Evolutionary conservation across 53 echinoderm and acorn worm genomes (phyloP).

Genomic region (Holothuria leucospilota): DNA sequence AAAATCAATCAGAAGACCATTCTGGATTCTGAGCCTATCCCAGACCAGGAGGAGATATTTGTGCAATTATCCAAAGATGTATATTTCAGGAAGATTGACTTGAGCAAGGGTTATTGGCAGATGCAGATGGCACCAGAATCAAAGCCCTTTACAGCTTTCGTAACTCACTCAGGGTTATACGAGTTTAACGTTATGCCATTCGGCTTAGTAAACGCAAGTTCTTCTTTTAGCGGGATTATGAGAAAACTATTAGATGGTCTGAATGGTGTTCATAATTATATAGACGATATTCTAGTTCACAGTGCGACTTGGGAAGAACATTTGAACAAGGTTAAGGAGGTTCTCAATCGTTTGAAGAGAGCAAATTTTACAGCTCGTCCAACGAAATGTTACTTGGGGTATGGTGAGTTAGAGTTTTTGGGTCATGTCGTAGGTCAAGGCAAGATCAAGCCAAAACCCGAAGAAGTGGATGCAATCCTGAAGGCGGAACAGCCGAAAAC

Average conservation of each 20-base stretch:
- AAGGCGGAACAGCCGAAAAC: conserved; percentile 41
- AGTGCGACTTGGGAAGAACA: conserved; percentile 54
- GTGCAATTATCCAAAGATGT: neutral
- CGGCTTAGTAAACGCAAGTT: conserved; percentile 53
- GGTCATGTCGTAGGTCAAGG: conserved; percentile 53
- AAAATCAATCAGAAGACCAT: conserved; percentile 30
- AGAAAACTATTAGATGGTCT: conserved; percentile 33
- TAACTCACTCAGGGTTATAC: conserved; percentile 45
- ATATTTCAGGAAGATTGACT: conserved; percentile 1
- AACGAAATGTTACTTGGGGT: conserved; percentile 44
- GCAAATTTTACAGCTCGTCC: conserved; percentile 40
- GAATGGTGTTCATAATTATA: conserved; percentile 46
- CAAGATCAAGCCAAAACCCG: conserved; percentile 43
- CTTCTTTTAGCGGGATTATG: conserved; percentile 58
- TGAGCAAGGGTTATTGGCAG: conserved; percentile 54
- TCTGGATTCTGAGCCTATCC: conserved; percentile 5
- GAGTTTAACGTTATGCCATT: conserved; percentile 60
- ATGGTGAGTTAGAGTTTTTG: conserved; percentile 49
- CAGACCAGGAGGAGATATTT: conserved; percentile 20
- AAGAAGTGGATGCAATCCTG: conserved; percentile 39
- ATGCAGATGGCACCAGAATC: conserved; percentile 33
- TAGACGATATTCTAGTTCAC: conserved; percentile 58
- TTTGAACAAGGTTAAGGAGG: neutral
- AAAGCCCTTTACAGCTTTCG: conserved; percentile 46
- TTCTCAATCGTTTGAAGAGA: conserved; percentile 9